Base-by-base conservation (phyloP, 30 jellyfish, hydroid and myxozoan species). In the Aurelia coerulea region DNA sequence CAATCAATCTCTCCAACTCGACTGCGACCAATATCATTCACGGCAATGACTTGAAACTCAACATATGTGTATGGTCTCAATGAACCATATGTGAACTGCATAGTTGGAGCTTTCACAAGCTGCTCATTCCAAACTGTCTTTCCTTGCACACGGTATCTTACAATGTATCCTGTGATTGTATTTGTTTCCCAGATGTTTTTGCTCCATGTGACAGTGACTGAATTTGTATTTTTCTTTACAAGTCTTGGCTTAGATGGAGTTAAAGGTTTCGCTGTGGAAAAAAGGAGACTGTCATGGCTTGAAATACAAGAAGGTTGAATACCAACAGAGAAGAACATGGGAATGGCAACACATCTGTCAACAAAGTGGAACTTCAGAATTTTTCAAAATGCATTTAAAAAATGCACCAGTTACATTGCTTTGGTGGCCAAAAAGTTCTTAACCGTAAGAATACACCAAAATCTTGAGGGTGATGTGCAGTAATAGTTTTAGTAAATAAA, bases 171-270 rank as follows among this genome's bases (percentile, higher is more conserved):
- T 1, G 92, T 89, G 65, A 89, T 80, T 17, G 78, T 76, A 60
- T 79, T 8, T 49, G 33, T 51, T 60, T 89, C 92, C n/a, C 49
- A 7, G 29, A 12, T 16, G 63, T 58, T 80, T 17, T 49, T 51
- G 17, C 74, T 53, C 97, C 97, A 89, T 8, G 87, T 73, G 31
- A 89, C 65, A 5, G 97, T 89, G 7, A 89, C 75, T 52, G 97
- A 89, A 62, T 68, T 62, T 32, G 80, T 69, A n/a, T 83, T 80
- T 15, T 46, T 14, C 42, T 35, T 50, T 5, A 89, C 89, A 15
- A 72, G 68, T 58, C 31, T 49, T 9, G 97, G 92, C 34, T 4
- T 73, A 11, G 88, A 64, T 52, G 97, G 97, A 15, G 89, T 51
- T 49, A 89, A 78, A 2, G 97, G 97, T 39, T 76, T 89, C 0